These are phyloP conservation scores for Cheilosia vulpina DNA, from an alignment of 2,888 invertebrate species.

Conservation along the genomic window DNA sequence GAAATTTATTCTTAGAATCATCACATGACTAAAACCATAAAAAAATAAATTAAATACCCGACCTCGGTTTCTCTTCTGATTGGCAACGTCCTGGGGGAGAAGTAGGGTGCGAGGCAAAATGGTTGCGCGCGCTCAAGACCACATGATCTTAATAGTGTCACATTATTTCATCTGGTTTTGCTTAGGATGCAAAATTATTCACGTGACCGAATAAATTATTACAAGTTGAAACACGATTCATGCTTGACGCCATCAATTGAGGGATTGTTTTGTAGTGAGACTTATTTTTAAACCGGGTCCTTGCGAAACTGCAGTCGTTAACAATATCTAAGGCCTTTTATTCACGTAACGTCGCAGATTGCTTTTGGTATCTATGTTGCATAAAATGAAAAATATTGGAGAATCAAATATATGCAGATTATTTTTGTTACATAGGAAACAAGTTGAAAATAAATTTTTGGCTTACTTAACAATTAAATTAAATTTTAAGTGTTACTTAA, in stretches of 20 bases:
- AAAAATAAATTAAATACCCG: background rate
- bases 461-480: too few relatives aligned
- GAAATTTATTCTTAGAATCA: background rate
- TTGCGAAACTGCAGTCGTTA: too few relatives aligned
- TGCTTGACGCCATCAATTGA: background rate
- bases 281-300: too few relatives aligned
- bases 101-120: background rate
- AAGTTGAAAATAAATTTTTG: too few relatives aligned
- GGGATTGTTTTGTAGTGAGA: too few relatives aligned
- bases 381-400: too few relatives aligned
- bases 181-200: background rate
- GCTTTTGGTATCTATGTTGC: too few relatives aligned
- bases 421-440: too few relatives aligned
- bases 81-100: background rate
- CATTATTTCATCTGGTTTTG: slow-evolving; percentile 7
- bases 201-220: slow-evolving; percentile 21
- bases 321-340: too few relatives aligned
- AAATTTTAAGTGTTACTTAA: too few relatives aligned
- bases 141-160: slow-evolving; percentile 28
- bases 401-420: too few relatives aligned
- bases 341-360: too few relatives aligned
- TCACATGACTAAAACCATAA: background rate
- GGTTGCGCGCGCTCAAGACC: background rate
- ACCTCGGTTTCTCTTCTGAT: background rate
- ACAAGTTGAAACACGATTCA: background rate